phyloP scores from a whole-genome alignment of 2,797 vertebrate species.

The Manis javanica region DNA sequence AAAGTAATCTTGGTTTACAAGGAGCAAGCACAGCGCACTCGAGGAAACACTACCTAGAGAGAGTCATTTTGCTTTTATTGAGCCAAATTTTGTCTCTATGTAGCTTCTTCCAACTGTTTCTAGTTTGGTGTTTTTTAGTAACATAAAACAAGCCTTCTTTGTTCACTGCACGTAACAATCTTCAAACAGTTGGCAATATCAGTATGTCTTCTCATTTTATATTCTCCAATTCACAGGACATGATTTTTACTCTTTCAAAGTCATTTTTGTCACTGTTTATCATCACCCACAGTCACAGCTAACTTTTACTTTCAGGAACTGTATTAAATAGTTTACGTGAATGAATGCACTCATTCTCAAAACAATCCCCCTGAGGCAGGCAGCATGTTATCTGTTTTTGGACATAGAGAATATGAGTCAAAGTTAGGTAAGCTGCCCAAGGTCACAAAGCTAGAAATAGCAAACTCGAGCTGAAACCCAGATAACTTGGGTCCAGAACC shows the following conservation, averaged over 20 bases:
- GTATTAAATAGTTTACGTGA: neutral
- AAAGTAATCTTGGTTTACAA: neutral
- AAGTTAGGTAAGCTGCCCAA: neutral
- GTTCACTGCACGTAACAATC: neutral
- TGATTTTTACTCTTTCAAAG: neutral
- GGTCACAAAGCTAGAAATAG: neutral
- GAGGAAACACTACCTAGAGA: neutral
- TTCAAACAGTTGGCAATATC: neutral
- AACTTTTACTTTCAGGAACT: conserved; percentile 7
- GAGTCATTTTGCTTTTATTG: neutral
- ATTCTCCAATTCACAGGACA: neutral
- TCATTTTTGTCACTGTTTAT: neutral
- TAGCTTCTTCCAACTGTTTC: neutral
- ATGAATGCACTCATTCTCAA: neutral
- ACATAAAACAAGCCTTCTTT: conserved; percentile 1
- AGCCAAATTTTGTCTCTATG: neutral
- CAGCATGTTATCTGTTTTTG: neutral
- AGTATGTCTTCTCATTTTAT: neutral
- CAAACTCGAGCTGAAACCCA: neutral
- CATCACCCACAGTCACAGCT: neutral
- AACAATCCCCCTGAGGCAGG: neutral
- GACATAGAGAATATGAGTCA: neutral
- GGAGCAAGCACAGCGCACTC: neutral
- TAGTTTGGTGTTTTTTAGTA: conserved; percentile 12
- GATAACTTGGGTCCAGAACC: neutral